Evolutionary conservation across 1,140 invertebrate species (phyloP).

Genomic region (Mya arenaria): DNA sequence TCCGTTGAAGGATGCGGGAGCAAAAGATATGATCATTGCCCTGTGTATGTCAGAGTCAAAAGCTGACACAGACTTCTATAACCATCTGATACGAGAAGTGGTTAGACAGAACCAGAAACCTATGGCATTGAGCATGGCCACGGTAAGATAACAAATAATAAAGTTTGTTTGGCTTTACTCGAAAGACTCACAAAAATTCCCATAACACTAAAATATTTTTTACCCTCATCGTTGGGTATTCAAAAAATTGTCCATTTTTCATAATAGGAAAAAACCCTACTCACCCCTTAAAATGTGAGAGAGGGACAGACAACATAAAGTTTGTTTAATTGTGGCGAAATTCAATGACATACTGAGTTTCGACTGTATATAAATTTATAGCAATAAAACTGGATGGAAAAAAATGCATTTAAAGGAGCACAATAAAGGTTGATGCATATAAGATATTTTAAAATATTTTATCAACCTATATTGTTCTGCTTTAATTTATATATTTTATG

Average conservation of each 20-base stretch:
- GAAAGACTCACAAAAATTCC: background rate
- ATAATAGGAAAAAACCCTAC: background rate
- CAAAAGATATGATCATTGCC: constrained; percentile 78
- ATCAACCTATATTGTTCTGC: background rate
- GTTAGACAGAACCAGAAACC: background rate
- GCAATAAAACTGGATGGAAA: background rate
- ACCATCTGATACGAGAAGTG: constrained; percentile 90
- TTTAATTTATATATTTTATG: background rate
- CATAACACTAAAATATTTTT: background rate
- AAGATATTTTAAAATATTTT: background rate
- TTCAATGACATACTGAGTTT: background rate
- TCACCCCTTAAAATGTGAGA: background rate
- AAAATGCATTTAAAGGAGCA: too few species aligned
- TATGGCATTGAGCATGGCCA: background rate
- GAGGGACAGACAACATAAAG: background rate
- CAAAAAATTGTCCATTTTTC: background rate
- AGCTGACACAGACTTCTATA: constrained; percentile 91
- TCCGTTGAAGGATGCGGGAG: constrained; percentile 85
- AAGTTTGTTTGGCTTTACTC: background rate
- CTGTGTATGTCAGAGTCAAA: constrained; percentile 84
- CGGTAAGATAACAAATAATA: background rate
- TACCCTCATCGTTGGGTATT: background rate
- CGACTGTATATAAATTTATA: background rate
- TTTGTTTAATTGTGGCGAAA: background rate
- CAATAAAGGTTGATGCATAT: too few species aligned